These are phyloP conservation scores for Oncorhynchus nerka DNA, from an alignment of 2,113 vertebrate species.

Conservation along the genomic window DNA sequence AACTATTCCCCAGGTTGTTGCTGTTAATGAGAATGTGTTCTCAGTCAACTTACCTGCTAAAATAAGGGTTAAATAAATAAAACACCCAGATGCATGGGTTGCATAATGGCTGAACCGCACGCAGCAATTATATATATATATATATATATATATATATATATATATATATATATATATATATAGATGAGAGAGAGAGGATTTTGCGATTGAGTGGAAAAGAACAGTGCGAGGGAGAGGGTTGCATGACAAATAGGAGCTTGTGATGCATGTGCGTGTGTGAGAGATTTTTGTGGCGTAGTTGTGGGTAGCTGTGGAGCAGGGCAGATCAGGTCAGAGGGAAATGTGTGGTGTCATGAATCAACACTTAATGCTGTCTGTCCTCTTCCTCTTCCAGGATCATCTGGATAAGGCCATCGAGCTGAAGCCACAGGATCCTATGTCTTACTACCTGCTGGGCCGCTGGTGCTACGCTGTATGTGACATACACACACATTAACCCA, in stretches of 20 bases:
- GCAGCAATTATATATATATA: conserved; percentile 44
- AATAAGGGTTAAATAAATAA: no score
- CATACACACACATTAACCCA: not conserved
- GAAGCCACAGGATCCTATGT: conserved; percentile 87
- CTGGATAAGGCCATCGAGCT: conserved; percentile 92
- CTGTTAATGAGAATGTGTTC: no score
- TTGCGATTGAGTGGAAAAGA: conserved; percentile 7
- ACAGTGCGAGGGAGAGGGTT: conserved; percentile 11
- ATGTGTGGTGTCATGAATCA: conserved; percentile 48
- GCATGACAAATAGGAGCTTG: conserved; percentile 33
- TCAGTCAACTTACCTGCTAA: no score
- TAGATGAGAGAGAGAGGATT: not conserved
- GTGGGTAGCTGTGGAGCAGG: conserved; percentile 62
- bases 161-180: conserved; percentile 21
- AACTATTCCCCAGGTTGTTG: no score
- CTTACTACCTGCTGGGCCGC: conserved; percentile 93
- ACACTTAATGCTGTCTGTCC: conserved; percentile 35
- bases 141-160: conserved; percentile 18
- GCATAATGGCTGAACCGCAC: conserved; percentile 52
- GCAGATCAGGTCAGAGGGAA: conserved; percentile 58
- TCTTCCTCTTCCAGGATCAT: conserved; percentile 86
- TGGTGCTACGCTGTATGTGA: conserved; percentile 94
- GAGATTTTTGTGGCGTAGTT: conserved; percentile 63
- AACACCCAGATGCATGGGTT: conserved; percentile 32
- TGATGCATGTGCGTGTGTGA: conserved; percentile 33